These are phyloP conservation scores for Puffinus mauretanicus DNA, from an alignment of 2,113 vertebrate species.

Conservation along the genomic window DNA sequence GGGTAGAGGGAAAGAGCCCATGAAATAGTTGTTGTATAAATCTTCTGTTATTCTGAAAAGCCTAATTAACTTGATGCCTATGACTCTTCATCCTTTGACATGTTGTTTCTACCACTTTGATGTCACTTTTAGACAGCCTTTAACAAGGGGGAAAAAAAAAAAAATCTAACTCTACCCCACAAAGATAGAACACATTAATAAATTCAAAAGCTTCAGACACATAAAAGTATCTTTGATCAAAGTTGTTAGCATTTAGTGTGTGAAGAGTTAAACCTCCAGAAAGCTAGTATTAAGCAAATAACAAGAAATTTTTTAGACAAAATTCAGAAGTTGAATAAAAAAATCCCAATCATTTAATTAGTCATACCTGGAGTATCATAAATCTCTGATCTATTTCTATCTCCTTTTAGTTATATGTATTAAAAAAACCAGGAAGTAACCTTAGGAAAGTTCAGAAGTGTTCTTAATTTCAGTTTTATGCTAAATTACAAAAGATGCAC, in stretches of 20 bases:
- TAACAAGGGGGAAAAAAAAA: background rate
- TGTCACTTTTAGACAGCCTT: background rate
- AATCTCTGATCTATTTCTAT: background rate
- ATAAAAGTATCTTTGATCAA: slow-evolving; percentile 47
- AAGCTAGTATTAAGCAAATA: background rate
- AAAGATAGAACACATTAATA: background rate
- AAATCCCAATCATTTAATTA: background rate
- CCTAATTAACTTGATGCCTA: background rate
- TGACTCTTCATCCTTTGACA: background rate
- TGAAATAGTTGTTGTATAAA: background rate
- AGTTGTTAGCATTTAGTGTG: background rate
- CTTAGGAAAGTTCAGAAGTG: background rate
- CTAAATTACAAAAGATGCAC: background rate
- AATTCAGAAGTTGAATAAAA: background rate
- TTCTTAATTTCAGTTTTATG: background rate
- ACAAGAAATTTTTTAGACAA: background rate
- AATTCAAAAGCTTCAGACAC: slow-evolving; percentile 21
- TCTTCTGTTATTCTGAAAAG: background rate
- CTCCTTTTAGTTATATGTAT: background rate
- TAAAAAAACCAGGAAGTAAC: background rate
- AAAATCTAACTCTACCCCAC: background rate
- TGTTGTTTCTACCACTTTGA: background rate
- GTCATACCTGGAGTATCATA: background rate
- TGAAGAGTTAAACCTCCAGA: slow-evolving; percentile 19
- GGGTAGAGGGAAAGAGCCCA: background rate